These are phyloP conservation scores for Cladopsammia gracilis DNA, from an alignment of 64 coral and sea anemone species.

Conservation along the genomic window DNA sequence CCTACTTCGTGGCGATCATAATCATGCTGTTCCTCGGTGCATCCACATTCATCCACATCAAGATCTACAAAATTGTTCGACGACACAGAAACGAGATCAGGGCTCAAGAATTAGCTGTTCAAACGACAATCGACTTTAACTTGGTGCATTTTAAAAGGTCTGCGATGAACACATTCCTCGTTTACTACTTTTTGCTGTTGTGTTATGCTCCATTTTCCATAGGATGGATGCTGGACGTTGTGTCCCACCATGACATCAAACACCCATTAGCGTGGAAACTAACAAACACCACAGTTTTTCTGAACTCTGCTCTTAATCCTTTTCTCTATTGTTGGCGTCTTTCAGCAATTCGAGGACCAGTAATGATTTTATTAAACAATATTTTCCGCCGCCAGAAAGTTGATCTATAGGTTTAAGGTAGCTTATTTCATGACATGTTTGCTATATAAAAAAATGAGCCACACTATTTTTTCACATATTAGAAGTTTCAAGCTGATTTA, in stretches of 20 bases:
- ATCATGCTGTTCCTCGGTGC: too few relatives aligned
- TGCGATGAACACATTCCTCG: neutral
- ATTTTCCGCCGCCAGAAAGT: neutral
- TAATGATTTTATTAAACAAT: neutral
- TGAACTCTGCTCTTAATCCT: neutral
- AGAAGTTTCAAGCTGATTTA: too few relatives aligned
- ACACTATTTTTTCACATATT: too few relatives aligned
- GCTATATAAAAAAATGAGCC: too few relatives aligned
- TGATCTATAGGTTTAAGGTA: too few relatives aligned
- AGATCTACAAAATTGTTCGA: too few relatives aligned
- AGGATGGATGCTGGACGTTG: neutral
- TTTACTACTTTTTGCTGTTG: neutral
- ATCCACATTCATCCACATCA: too few relatives aligned
- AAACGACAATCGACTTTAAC: neutral
- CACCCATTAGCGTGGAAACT: neutral
- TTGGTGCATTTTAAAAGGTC: neutral
- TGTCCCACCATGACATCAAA: neutral
- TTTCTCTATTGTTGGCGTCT: slow-evolving; percentile 11
- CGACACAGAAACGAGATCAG: too few relatives aligned
- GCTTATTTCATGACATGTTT: too few relatives aligned
- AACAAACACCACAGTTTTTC: neutral
- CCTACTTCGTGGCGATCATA: too few relatives aligned
- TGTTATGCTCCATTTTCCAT: neutral
- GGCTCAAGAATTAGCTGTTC: too few relatives aligned
- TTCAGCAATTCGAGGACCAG: neutral